Conservation (phyloP, 2,113 vertebrate species). For the Podarcis muralis region DNA sequence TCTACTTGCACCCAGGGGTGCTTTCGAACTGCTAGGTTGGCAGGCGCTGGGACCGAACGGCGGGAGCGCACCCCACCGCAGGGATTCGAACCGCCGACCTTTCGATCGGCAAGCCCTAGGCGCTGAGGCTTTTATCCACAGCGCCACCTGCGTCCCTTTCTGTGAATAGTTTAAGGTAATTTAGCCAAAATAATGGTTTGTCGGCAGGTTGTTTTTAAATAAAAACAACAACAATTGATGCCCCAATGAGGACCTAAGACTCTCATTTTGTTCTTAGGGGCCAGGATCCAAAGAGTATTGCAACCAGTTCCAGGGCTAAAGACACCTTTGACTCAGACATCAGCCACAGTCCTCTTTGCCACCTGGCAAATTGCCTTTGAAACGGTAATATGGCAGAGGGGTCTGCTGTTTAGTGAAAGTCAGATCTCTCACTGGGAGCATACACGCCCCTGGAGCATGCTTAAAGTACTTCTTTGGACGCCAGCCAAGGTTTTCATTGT, state of each 20-base stretch:
- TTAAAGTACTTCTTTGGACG: background rate
- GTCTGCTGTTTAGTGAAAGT: background rate
- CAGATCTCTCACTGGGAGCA: background rate
- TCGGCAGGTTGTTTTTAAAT: background rate
- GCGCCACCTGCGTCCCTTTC: no score
- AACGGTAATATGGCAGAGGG: background rate
- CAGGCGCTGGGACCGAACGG: no score
- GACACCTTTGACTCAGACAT: background rate
- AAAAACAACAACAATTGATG: background rate
- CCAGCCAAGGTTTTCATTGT: background rate
- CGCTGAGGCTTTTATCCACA: no score
- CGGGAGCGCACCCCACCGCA: no score
- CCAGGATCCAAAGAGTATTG: background rate
- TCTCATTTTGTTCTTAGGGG: background rate
- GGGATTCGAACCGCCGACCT: no score
- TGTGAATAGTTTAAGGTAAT: background rate
- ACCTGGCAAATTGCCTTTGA: background rate
- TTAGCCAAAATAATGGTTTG: background rate
- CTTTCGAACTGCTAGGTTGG: no score
- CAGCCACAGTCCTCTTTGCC: background rate
- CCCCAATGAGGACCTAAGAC: no score
- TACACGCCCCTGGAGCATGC: no score
- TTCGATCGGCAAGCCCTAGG: no score
- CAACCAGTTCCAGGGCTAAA: background rate
- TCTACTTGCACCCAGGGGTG: no score